Evolutionary conservation across 2,113 vertebrate genomes (phyloP).

Genomic region (Athene cunicularia): DNA sequence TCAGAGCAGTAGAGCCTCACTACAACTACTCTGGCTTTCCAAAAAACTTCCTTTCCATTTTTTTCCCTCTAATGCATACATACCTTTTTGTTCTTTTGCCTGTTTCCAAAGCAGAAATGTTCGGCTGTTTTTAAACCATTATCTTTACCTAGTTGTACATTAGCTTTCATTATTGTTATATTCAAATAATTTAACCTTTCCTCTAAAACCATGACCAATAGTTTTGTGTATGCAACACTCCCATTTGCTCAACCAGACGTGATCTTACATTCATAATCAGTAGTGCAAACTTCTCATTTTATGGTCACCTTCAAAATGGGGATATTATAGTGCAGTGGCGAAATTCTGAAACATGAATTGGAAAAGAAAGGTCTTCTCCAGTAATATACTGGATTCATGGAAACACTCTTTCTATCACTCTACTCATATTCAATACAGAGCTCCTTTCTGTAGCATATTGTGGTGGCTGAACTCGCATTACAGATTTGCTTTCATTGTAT

Average conservation of each 20-base stretch:
- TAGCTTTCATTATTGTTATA: not conserved
- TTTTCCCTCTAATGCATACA: accelerated
- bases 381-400: not conserved
- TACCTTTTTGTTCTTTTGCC: not conserved
- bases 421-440: not conserved
- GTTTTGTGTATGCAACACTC: not conserved
- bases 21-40: not conserved
- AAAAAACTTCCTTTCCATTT: not conserved
- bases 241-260: not conserved
- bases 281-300: not conserved
- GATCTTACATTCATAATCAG: not conserved
- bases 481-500: not conserved
- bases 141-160: not conserved
- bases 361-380: not conserved
- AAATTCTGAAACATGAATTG: not conserved
- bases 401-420: not conserved
- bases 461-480: not conserved
- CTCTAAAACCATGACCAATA: not conserved
- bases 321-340: not conserved
- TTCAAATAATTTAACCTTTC: not conserved
- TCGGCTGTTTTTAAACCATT: not conserved
- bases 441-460: not conserved
- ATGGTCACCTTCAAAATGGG: not conserved
- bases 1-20: not conserved
- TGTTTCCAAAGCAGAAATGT: not conserved